phyloP scores from a whole-genome alignment of 2,888 invertebrate species.

The Torymus tubicola region DNA sequence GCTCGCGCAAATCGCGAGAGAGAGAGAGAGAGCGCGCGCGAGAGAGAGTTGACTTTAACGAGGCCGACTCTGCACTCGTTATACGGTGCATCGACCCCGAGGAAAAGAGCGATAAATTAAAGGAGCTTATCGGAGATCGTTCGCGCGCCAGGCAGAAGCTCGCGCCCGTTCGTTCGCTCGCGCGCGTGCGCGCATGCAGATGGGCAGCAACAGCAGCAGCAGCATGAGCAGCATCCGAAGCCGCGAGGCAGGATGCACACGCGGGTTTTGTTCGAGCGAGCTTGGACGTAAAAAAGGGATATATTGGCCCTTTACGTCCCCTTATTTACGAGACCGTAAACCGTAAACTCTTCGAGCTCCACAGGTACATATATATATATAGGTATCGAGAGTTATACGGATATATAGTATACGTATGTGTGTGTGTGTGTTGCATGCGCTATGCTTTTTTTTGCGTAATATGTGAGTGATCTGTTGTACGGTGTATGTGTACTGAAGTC shows the following conservation, averaged over 20 bases:
- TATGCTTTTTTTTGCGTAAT: no score
- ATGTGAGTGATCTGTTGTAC: no score
- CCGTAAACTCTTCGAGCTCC: slow-evolving; percentile 45
- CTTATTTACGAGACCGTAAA: slow-evolving; percentile 73
- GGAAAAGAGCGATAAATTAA: slow-evolving; percentile 72
- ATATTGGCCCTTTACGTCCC: slow-evolving; percentile 70
- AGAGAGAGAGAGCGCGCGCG: no score
- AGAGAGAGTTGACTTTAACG: slow-evolving; percentile 62
- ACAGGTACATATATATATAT: not conserved
- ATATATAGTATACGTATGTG: no score
- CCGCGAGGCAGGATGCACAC: slow-evolving; percentile 44
- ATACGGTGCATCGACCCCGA: slow-evolving; percentile 65
- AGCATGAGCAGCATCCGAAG: slow-evolving; percentile 40
- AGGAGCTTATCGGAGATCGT: slow-evolving; percentile 72
- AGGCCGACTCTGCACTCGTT: slow-evolving; percentile 60
- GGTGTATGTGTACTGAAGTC: no score
- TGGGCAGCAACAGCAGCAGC: slow-evolving; percentile 16
- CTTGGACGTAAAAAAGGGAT: slow-evolving; percentile 63
- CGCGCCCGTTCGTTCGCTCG: slow-evolving; percentile 59
- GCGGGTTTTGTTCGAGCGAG: slow-evolving; percentile 60
- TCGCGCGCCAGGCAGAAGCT: slow-evolving; percentile 61
- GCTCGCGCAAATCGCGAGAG: slow-evolving; percentile 62
- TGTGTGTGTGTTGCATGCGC: no score
- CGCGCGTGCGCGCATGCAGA: slow-evolving; percentile 33
- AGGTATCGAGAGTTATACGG: no score